Conservation (phyloP, 92 coral and sea anemone genomes). For the Epizoanthus stellaris region DNA sequence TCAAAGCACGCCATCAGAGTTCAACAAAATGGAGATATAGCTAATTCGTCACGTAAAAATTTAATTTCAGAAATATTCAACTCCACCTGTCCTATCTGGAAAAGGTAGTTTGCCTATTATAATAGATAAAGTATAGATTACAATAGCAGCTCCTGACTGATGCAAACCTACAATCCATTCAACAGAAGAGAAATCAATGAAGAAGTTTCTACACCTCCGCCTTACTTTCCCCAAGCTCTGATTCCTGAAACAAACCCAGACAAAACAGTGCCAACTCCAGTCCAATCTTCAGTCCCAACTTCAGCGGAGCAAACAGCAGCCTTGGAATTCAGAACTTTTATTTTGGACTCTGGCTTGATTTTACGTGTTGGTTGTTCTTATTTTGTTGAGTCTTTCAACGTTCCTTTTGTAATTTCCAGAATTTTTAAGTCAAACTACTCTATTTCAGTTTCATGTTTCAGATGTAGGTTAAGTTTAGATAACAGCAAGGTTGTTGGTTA, state of each 20-base stretch:
- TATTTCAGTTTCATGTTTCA: constrained; percentile 11
- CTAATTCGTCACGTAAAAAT: constrained; percentile 16
- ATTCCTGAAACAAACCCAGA: too few species aligned
- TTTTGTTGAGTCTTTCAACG: not conserved
- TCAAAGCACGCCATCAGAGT: not conserved
- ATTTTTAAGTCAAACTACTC: not conserved
- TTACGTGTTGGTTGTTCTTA: constrained; percentile 17
- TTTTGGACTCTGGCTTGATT: constrained; percentile 8
- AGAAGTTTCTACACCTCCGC: constrained; percentile 43
- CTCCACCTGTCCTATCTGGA: constrained; percentile 28
- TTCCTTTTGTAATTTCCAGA: constrained; percentile 25
- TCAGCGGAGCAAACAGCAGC: too few species aligned
- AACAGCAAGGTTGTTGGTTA: constrained; percentile 15
- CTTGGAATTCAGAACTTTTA: constrained; percentile 1
- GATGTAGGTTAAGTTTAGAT: not conserved
- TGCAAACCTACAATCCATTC: constrained; percentile 41
- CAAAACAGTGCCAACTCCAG: too few species aligned
- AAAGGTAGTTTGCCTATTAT: not conserved
- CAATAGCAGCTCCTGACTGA: constrained; percentile 20
- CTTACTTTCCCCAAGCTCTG: constrained; percentile 43
- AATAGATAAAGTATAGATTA: too few species aligned
- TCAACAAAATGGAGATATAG: constrained; percentile 33
- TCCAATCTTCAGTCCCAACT: too few species aligned
- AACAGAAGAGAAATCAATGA: constrained; percentile 43
- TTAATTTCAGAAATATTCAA: constrained; percentile 17